Percentiles rank a stretch among this genome's conserved stretches.
Evolutionary conservation across 1,140 invertebrate genomes (phyloP).

Genomic region (Hyles vespertilio): DNA sequence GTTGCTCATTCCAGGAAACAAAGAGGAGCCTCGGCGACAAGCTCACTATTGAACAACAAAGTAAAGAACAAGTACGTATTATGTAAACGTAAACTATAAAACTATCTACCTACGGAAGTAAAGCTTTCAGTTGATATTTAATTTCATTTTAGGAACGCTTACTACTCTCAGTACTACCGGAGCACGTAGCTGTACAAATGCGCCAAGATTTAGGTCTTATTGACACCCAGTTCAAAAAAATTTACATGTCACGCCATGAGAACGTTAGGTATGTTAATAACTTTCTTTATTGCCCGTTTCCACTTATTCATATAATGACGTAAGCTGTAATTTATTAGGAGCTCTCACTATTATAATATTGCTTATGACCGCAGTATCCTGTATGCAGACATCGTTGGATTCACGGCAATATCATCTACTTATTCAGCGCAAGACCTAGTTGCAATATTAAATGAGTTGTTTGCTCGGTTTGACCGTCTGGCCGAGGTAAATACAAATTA

Average conservation of each 20-base stretch:
- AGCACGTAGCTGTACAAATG: slow-evolving; percentile 97
- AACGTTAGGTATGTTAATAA: slow-evolving; percentile 88
- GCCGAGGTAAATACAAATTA: slow-evolving; percentile 81
- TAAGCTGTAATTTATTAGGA: neutral
- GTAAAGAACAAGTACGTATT: slow-evolving; percentile 87
- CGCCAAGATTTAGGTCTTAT: slow-evolving; percentile 91
- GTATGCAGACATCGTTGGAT: slow-evolving; percentile 95
- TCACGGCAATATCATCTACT: slow-evolving; percentile 96
- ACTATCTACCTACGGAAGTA: neutral
- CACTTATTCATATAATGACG: neutral
- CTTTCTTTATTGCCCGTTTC: neutral
- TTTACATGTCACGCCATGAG: slow-evolving; percentile 97
- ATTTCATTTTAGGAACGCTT: slow-evolving; percentile 84
- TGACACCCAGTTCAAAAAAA: slow-evolving; percentile 96
- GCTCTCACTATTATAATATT: slow-evolving; percentile 6
- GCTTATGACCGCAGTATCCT: slow-evolving; percentile 81
- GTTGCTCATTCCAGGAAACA: slow-evolving; percentile 92
- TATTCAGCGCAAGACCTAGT: slow-evolving; percentile 95
- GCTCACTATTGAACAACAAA: slow-evolving; percentile 94
- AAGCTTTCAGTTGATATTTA: neutral
- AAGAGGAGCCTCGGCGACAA: slow-evolving; percentile 94
- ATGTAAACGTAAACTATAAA: neutral
- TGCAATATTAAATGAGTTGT: slow-evolving; percentile 95
- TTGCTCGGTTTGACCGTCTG: slow-evolving; percentile 94
- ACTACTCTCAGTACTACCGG: slow-evolving; percentile 92